Evolutionary conservation across 2,113 vertebrate genomes (phyloP).

Genomic region (Scolopax mira): DNA sequence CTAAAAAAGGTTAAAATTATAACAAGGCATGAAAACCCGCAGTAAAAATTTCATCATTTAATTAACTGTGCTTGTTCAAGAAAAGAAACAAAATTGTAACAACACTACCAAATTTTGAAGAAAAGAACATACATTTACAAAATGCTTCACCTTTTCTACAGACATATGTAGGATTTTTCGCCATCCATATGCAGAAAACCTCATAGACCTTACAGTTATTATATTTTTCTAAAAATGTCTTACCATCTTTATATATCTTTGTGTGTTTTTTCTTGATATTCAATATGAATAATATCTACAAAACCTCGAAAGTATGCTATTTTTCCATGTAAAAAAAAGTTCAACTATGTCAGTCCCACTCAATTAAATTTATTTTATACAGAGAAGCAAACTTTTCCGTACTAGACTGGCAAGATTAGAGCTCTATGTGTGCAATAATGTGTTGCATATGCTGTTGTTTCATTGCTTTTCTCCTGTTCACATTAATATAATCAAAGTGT

Average conservation of each 20-base stretch:
- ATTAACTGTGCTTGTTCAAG: neutral
- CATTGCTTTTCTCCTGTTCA: slow-evolving; percentile 43
- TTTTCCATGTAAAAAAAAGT: slow-evolving; percentile 31
- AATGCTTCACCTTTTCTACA: neutral
- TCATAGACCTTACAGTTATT: neutral
- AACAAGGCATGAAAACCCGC: neutral
- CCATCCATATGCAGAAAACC: neutral
- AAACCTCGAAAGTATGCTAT: neutral
- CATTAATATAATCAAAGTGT: slow-evolving; percentile 59
- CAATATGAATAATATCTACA: neutral
- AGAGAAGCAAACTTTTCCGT: slow-evolving; percentile 42
- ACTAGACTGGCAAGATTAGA: slow-evolving; percentile 19
- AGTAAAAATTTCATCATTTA: neutral
- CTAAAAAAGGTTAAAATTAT: neutral
- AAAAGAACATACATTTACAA: neutral
- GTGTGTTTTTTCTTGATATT: neutral
- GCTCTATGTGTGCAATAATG: slow-evolving; percentile 1
- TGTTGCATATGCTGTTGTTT: slow-evolving; percentile 44
- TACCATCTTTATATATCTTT: neutral
- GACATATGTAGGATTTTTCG: neutral
- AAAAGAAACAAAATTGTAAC: neutral
- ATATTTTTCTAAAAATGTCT: neutral
- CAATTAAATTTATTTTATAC: slow-evolving; percentile 37
- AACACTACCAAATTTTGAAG: neutral
- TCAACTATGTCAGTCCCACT: slow-evolving; percentile 8